Evolutionary conservation across 2,888 invertebrate genomes (phyloP), one percentile per base, ranked within the genome.

Genomic region (Margaritifera margaritifera): DNA sequence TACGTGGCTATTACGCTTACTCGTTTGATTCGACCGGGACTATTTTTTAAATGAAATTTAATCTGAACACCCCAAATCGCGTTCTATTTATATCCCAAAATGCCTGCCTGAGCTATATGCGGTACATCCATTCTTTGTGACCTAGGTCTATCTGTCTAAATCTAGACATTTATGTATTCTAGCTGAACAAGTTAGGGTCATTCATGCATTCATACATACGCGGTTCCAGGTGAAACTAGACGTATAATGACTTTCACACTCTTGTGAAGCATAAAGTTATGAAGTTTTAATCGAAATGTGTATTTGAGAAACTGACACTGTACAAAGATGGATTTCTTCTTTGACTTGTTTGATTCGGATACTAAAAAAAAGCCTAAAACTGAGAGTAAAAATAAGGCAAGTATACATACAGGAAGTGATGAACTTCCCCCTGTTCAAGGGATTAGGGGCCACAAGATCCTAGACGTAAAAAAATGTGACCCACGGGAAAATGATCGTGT

Each of bases 271-370:
- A 6, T n/a, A n/a, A n/a, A n/a, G n/a, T n/a, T n/a, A n/a, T n/a
- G 55, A 55, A n/a, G 1, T 55, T 24, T 11, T 55, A 22, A 24
- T 24, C 8, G 22, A 55, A 55, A 55, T 6, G 8, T n/a, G 55
- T 55, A 24, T 55, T 55, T 55, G 55, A 55, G n/a, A 11, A 22
- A 55, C 55, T 8, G n/a, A 24, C 22, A 55, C 11, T 22, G 6
- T 55, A 55, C 31, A 55, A 77, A 61, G 54, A 81, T 84, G 84
- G 81, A 83, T 71, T 84, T 84, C 72, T 80, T 84, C 59, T 75
- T 82, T 62, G 84, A 84, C 60, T 73, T 84, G 70, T 80, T 84
- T 61, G 83, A 83, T 59, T 75, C 80, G 22, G 82, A 82, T 56
- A 81, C 78, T 62, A 74, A 77, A 53, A 64, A 74, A 8, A 70